Evolutionary conservation across 2,797 vertebrate species (phyloP).

Genomic region (Trichosurus vulpecula): DNA sequence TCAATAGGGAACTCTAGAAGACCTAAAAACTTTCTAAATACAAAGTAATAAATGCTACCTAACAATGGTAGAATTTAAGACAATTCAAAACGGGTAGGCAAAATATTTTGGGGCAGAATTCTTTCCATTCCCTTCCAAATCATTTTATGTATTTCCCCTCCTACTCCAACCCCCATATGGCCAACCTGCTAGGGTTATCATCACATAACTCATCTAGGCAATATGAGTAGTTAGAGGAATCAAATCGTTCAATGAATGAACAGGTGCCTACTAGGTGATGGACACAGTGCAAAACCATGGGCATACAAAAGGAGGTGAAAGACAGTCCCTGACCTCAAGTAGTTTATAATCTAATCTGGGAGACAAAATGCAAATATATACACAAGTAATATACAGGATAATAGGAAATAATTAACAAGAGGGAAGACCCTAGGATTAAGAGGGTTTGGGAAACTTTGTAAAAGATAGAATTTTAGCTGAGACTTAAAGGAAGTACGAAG

Average conservation of each 20-base stretch:
- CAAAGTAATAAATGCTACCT: slow-evolving; percentile 26
- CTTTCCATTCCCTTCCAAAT: not conserved
- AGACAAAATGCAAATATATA: not conserved
- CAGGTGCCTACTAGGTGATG: not conserved
- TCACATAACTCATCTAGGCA: not conserved
- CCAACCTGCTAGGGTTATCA: not conserved
- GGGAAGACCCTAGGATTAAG: not conserved
- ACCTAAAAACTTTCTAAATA: slow-evolving; percentile 30
- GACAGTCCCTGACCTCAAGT: not conserved
- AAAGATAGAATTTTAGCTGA: not conserved
- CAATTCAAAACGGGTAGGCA: not conserved
- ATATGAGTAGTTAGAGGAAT: not conserved
- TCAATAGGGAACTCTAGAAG: slow-evolving; percentile 34
- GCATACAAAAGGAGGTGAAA: not conserved
- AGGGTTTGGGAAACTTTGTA: fast-evolving
- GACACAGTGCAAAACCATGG: not conserved
- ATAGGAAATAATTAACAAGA: not conserved
- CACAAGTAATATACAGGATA: not conserved
- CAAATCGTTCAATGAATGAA: not conserved
- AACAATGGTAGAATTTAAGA: slow-evolving; percentile 18
- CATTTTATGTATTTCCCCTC: not conserved
- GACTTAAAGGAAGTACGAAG: not conserved
- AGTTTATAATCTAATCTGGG: not conserved
- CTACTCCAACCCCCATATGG: not conserved
- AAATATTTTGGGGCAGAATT: slow-evolving; percentile 27